These are phyloP conservation scores for Zootoca vivipara DNA, from an alignment of 2,113 vertebrate genomes.

Conservation along the genomic window DNA sequence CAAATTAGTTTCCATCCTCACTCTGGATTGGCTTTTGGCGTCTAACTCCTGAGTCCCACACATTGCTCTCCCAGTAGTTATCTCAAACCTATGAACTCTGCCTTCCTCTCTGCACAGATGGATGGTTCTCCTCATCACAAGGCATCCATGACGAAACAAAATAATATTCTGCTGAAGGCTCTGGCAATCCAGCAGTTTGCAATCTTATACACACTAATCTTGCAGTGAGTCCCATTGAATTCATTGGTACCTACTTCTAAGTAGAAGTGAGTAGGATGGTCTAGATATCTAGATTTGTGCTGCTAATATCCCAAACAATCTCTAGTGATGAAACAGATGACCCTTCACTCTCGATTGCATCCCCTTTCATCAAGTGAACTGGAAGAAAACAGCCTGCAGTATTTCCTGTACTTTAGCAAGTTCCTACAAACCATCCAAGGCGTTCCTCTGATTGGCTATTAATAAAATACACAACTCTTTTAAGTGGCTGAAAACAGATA, in stretches of 20 bases:
- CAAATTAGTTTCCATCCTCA: neutral
- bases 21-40: neutral
- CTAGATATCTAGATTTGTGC: neutral
- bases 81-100: neutral
- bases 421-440: neutral
- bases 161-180: neutral
- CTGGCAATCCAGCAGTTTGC: neutral
- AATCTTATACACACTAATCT: neutral
- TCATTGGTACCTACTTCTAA: neutral
- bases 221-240: neutral
- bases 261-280: neutral
- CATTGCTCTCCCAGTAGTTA: neutral
- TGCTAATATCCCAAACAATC: neutral
- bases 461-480: slow-evolving; percentile 7
- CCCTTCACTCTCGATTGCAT: neutral
- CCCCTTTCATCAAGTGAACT: neutral
- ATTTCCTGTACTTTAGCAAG: neutral
- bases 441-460: neutral
- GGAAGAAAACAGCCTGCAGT: slow-evolving; percentile 6
- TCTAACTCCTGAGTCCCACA: neutral
- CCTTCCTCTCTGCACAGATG: neutral
- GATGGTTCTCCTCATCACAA: neutral
- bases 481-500: neutral
- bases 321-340: neutral
- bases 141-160: neutral